Percentiles rank a stretch among this genome's conserved stretches.
Conservation (phyloP, 2,113 vertebrate genomes). For the Narcine bancroftii region DNA sequence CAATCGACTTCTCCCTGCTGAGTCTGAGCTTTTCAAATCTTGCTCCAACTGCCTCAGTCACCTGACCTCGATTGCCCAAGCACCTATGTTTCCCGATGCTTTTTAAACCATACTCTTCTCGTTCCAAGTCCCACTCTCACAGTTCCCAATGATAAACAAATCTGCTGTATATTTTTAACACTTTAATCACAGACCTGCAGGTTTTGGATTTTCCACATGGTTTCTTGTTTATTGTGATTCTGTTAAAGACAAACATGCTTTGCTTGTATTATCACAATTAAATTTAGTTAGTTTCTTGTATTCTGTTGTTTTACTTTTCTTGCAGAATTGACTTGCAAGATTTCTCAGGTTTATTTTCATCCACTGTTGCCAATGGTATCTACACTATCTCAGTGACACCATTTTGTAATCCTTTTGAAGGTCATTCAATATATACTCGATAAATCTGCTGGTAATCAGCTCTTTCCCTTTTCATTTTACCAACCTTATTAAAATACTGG, state of each 20-base stretch:
- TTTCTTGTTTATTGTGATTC: not conserved
- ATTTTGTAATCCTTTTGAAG: not conserved
- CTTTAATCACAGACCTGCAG: no score
- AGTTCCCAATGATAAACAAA: no score
- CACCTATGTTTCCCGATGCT: no score
- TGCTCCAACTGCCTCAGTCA: no score
- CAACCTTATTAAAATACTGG: not conserved
- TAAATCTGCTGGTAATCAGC: not conserved
- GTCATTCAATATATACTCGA: not conserved
- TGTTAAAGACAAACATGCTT: not conserved
- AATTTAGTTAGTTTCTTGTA: not conserved
- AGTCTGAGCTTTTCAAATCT: no score
- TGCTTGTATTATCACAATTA: not conserved
- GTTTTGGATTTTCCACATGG: no score
- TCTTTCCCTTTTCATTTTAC: not conserved
- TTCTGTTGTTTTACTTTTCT: not conserved
- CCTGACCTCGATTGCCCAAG: no score
- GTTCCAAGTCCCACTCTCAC: no score
- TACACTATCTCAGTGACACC: not conserved
- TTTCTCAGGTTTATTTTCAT: not conserved
- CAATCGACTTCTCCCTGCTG: no score
- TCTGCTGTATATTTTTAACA: no score
- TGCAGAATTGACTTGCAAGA: not conserved
- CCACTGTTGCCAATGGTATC: not conserved
- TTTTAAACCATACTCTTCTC: no score